A percentile compares a stretch with the other conserved stretches of the same genome.
Conservation (phyloP, 2,888 invertebrate genomes). For the Lamellibrachia satsuma region DNA sequence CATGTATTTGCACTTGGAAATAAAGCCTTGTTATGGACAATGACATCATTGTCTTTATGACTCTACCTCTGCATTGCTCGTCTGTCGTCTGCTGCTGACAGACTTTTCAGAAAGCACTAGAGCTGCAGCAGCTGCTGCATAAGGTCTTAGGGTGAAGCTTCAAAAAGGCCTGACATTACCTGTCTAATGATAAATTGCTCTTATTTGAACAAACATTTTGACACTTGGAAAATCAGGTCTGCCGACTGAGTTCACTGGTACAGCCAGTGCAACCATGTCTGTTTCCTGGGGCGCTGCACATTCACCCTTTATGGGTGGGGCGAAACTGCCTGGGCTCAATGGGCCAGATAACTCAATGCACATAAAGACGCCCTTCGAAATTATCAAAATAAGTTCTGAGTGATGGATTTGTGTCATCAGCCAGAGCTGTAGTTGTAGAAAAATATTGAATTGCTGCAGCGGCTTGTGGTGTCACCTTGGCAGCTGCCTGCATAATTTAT, state of each 20-base stretch:
- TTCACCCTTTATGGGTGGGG: not conserved
- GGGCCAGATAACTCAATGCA: slow-evolving; percentile 10
- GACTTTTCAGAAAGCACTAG: not conserved
- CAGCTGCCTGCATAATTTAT: not conserved
- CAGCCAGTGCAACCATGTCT: not conserved
- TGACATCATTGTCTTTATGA: not conserved
- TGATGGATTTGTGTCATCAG: not conserved
- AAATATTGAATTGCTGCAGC: slow-evolving; percentile 3
- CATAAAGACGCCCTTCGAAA: not conserved
- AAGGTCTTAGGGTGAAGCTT: not conserved
- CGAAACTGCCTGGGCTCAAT: not conserved
- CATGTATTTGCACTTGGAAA: not conserved
- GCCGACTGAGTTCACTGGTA: not conserved
- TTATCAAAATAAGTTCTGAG: not conserved
- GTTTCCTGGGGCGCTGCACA: not conserved
- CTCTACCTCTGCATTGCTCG: not conserved
- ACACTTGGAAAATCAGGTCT: not conserved
- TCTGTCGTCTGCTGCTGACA: not conserved
- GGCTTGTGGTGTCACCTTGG: slow-evolving; percentile 2
- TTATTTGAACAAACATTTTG: slow-evolving; percentile 13
- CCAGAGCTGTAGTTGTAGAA: not conserved
- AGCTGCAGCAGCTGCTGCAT: not conserved
- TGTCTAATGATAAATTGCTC: slow-evolving; percentile 1
- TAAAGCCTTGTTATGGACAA: not conserved
- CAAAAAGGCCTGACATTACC: slow-evolving; percentile 1